Evolutionary conservation across 2,888 invertebrate species (phyloP).

Genomic region (Ephialtes manifestator): DNA sequence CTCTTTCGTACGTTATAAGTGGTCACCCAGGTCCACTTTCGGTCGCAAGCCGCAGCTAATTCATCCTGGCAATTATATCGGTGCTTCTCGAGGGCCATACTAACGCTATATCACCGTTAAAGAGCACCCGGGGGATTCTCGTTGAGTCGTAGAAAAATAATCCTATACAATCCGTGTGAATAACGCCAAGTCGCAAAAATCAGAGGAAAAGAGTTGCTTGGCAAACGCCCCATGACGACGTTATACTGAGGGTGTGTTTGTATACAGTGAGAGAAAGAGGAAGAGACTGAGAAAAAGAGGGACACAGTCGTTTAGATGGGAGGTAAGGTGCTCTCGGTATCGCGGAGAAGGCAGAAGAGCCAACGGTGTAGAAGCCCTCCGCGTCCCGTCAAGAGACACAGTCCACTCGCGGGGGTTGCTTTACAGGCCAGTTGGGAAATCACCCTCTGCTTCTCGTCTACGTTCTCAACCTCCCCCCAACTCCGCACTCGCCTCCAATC

Average conservation of each 20-base stretch:
- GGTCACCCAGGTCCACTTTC: slow-evolving; percentile 49
- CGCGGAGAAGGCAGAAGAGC: slow-evolving; percentile 29
- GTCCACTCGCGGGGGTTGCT: slow-evolving; percentile 81
- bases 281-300: slow-evolving; percentile 29
- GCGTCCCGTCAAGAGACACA: slow-evolving; percentile 76
- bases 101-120: slow-evolving; percentile 49
- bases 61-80: slow-evolving; percentile 65
- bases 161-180: slow-evolving; percentile 34
- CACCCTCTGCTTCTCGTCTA: slow-evolving; percentile 81
- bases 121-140: slow-evolving; percentile 37
- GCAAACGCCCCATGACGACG: slow-evolving; percentile 36
- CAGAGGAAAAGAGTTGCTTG: slow-evolving; percentile 36
- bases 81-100: slow-evolving; percentile 6
- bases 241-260: not conserved
- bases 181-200: slow-evolving; percentile 42
- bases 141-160: slow-evolving; percentile 42
- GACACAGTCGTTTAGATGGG: slow-evolving; percentile 34
- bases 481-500: slow-evolving; percentile 73
- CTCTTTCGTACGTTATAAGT: slow-evolving; percentile 49
- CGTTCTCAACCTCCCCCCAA: slow-evolving; percentile 47
- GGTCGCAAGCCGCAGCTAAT: slow-evolving; percentile 54
- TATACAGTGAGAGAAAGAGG: not conserved
- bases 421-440: slow-evolving; percentile 88
- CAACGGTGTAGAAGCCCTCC: slow-evolving; percentile 59
- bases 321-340: slow-evolving; percentile 13